Evolutionary conservation across 2,797 vertebrate genomes (phyloP).

Genomic region (Enteromius unitaeniatus): DNA sequence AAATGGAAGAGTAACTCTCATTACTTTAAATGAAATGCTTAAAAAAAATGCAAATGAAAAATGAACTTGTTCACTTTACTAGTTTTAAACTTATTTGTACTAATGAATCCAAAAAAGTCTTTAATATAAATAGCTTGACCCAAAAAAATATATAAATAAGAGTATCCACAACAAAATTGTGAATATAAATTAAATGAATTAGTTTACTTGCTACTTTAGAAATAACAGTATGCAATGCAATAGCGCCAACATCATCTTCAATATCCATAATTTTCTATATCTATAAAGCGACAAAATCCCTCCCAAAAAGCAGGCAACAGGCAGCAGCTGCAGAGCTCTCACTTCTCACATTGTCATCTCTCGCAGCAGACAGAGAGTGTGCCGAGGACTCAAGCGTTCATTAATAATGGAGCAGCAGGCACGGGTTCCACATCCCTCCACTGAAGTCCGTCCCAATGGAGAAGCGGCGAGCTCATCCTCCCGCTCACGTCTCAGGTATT

Average conservation of each 20-base stretch:
- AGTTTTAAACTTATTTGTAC: not conserved
- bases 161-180: not conserved
- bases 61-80: not conserved
- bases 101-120: not conserved
- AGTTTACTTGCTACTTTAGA: not conserved
- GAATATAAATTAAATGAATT: not conserved
- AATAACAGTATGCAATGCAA: not conserved
- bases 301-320: slow-evolving; percentile 7
- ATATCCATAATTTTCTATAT: not conserved
- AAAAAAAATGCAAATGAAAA: not conserved
- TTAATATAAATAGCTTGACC: not conserved
- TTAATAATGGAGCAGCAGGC: slow-evolving; percentile 67
- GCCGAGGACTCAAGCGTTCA: slow-evolving; percentile 58
- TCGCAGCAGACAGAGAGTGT: slow-evolving; percentile 17
- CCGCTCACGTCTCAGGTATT: slow-evolving; percentile 28
- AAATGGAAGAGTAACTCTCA: not conserved
- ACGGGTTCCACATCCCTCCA: slow-evolving; percentile 21
- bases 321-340: slow-evolving; percentile 3
- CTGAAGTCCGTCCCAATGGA: slow-evolving; percentile 26
- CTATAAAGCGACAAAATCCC: not conserved
- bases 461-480: slow-evolving; percentile 11
- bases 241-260: not conserved
- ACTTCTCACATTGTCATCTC: slow-evolving; percentile 27
- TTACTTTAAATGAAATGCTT: not conserved
- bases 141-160: no score